Percentiles rank a stretch among this genome's conserved stretches.
These are phyloP conservation scores for Hemithea aestivaria DNA, from an alignment of 2,888 invertebrate genomes.

Conservation along the genomic window DNA sequence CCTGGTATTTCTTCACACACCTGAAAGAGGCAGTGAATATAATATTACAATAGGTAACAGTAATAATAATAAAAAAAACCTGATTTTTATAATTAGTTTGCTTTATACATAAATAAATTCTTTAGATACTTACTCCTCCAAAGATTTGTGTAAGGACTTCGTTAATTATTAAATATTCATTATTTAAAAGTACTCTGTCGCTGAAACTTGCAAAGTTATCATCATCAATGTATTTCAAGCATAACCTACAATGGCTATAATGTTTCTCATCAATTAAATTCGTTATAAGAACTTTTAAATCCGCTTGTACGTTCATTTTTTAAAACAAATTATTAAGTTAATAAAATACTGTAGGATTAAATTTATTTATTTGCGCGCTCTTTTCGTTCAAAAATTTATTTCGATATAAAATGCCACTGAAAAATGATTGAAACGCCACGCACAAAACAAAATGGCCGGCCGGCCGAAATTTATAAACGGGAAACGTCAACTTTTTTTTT, in stretches of 20 bases:
- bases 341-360: too few species aligned
- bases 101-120: too few species aligned
- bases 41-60: too few species aligned
- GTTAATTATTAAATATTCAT: conserved; percentile 27
- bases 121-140: conserved; percentile 41
- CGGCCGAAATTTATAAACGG: too few species aligned
- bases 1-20: conserved; percentile 50
- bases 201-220: conserved; percentile 50
- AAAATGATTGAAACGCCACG: too few species aligned
- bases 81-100: too few species aligned
- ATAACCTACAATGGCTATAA: conserved; percentile 68
- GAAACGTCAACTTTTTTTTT: too few species aligned
- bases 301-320: conserved; percentile 40
- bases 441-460: too few species aligned
- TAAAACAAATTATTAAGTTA: too few species aligned
- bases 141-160: conserved; percentile 42
- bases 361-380: conserved; percentile 54
- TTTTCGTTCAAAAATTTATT: conserved; percentile 60
- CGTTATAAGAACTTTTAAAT: conserved; percentile 48
- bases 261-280: conserved; percentile 53
- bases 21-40: conserved; percentile 32
- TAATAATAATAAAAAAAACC: too few species aligned
- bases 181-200: conserved; percentile 43
- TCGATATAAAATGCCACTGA: too few species aligned
- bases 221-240: conserved; percentile 45